Percentiles rank a stretch among this genome's conserved stretches.
These are phyloP conservation scores for Melanotaenia maccullochi DNA, from an alignment of 2,797 vertebrate genomes.

Conservation along the genomic window DNA sequence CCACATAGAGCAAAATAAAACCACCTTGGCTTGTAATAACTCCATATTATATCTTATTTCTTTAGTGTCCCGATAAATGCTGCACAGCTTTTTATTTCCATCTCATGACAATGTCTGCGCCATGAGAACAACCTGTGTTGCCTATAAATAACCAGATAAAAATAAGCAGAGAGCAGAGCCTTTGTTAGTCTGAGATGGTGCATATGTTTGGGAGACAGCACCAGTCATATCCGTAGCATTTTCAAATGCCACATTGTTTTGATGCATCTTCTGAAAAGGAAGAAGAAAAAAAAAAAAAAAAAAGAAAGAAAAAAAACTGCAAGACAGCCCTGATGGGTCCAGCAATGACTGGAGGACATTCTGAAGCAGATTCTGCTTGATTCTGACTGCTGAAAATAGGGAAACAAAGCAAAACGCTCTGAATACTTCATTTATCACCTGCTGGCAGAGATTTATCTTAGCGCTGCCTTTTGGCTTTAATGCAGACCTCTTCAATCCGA, in stretches of 20 bases:
- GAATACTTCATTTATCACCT: slow-evolving; percentile 67
- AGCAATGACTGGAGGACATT: slow-evolving; percentile 52
- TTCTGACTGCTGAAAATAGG: slow-evolving; percentile 55
- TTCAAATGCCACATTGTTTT: slow-evolving; percentile 70
- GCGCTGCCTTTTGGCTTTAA: slow-evolving; percentile 50
- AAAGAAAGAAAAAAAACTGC: neutral
- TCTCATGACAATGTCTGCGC: slow-evolving; percentile 18
- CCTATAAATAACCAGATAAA: slow-evolving; percentile 62
- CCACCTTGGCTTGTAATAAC: neutral
- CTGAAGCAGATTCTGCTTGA: slow-evolving; percentile 44
- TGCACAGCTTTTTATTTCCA: neutral
- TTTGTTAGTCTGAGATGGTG: slow-evolving; percentile 50
- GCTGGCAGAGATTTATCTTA: slow-evolving; percentile 55
- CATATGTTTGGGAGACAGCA: slow-evolving; percentile 49
- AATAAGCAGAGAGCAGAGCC: slow-evolving; percentile 42
- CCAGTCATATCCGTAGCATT: slow-evolving; percentile 62
- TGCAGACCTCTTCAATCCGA: slow-evolving; percentile 32
- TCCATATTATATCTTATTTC: neutral
- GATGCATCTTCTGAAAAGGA: slow-evolving; percentile 43
- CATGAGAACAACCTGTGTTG: slow-evolving; percentile 15
- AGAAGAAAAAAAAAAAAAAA: neutral
- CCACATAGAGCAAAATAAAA: neutral
- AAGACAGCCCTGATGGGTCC: slow-evolving; percentile 61
- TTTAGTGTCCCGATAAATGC: neutral
- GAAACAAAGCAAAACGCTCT: slow-evolving; percentile 53